Evolutionary conservation across 2,888 invertebrate species (phyloP).

Genomic region (Tineola bisselliella): DNA sequence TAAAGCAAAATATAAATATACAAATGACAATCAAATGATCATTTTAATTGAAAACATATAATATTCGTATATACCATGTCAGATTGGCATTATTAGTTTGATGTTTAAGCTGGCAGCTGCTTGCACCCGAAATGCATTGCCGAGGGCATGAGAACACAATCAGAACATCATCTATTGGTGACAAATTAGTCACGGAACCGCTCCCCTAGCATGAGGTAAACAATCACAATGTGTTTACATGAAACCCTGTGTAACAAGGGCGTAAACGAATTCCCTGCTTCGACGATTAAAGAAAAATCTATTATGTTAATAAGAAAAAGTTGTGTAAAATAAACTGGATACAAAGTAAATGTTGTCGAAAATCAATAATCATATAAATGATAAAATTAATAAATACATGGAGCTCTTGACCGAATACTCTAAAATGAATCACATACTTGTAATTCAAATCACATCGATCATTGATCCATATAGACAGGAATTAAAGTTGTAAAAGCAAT

Average conservation of each 20-base stretch:
- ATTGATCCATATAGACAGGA: constrained; percentile 3
- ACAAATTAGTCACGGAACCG: constrained; percentile 50
- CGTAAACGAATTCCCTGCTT: constrained; percentile 21
- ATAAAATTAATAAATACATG: neutral
- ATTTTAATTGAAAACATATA: neutral
- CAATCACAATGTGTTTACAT: constrained; percentile 22
- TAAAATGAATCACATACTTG: constrained; percentile 2
- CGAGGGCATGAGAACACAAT: constrained; percentile 22
- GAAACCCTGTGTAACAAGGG: constrained; percentile 23
- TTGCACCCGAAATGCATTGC: constrained; percentile 26
- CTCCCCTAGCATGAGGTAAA: constrained; percentile 31
- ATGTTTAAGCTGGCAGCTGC: constrained; percentile 44
- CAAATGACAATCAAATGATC: neutral
- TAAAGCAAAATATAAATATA: too few relatives aligned
- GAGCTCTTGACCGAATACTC: neutral
- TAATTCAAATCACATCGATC: constrained; percentile 8
- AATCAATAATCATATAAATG: neutral
- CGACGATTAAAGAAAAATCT: neutral
- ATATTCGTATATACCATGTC: neutral
- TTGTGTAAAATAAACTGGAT: too few relatives aligned
- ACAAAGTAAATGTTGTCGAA: too few relatives aligned
- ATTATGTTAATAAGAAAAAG: neutral
- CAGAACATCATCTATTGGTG: constrained; percentile 40
- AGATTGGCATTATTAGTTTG: neutral
- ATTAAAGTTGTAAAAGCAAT: constrained; percentile 35